A percentile compares a stretch with the other conserved stretches of the same genome.
Conservation (phyloP, 2,797 vertebrate genomes). For the Tangara arthus region DNA sequence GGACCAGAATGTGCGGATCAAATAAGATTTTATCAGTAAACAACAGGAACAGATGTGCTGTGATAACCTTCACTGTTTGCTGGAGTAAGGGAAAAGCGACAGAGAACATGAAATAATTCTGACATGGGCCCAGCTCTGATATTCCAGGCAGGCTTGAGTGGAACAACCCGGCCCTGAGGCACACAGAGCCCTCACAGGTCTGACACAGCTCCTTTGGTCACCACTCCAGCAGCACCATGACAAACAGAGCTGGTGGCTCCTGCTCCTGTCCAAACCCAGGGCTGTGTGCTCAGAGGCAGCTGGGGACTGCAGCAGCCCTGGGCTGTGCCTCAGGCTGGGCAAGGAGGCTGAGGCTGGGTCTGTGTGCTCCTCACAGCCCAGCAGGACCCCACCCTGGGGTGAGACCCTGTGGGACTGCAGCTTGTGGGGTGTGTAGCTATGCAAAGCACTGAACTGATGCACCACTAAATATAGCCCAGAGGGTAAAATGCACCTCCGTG, state of each 20-base stretch:
- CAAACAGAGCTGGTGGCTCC: not conserved
- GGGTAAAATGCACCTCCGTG: not conserved
- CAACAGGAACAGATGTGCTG: not conserved
- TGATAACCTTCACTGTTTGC: not conserved
- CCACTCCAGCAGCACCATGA: not conserved
- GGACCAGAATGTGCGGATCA: not conserved
- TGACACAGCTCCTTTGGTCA: not conserved
- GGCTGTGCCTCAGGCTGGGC: not conserved
- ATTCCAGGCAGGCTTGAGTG: not conserved
- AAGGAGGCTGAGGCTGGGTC: not conserved
- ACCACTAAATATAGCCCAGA: not conserved
- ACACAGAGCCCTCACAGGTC: rapidly evolving
- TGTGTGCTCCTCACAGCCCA: not conserved
- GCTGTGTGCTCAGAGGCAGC: not conserved
- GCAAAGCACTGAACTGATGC: not conserved
- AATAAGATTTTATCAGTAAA: not conserved
- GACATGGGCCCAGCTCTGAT: not conserved
- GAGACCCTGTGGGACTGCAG: not conserved
- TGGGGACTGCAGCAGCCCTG: not conserved
- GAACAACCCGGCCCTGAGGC: not conserved
- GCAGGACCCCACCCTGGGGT: not conserved
- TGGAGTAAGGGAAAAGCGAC: rapidly evolving
- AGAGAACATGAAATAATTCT: not conserved
- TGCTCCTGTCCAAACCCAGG: rapidly evolving
- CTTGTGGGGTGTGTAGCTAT: no score